These are phyloP conservation scores for Calypte anna DNA, from an alignment of 2,113 vertebrate species.

Conservation along the genomic window DNA sequence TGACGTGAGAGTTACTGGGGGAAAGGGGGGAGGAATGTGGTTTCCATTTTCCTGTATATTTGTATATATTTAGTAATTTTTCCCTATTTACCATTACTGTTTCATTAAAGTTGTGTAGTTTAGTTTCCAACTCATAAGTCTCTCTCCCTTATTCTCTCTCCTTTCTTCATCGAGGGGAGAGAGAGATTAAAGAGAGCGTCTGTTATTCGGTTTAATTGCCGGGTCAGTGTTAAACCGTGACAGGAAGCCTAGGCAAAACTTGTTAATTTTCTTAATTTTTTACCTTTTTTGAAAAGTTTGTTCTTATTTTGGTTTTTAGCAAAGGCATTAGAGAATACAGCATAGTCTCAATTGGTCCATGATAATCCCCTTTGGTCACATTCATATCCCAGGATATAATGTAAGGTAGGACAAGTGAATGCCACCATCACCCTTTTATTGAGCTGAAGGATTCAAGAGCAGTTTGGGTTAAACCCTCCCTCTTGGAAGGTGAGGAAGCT, in stretches of 20 bases:
- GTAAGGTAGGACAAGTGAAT: background rate
- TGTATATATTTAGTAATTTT: too few species aligned
- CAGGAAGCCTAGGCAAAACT: background rate
- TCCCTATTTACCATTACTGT: too few species aligned
- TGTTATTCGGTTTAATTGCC: too few species aligned
- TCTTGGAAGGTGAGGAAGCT: background rate
- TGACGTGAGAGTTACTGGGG: too few species aligned
- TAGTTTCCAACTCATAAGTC: too few species aligned
- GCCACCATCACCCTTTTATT: background rate
- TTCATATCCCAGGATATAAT: background rate
- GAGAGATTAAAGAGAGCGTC: too few species aligned
- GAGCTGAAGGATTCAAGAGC: background rate
- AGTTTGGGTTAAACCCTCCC: background rate
- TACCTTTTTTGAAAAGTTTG: background rate
- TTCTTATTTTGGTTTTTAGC: background rate
- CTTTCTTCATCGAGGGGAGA: too few species aligned
- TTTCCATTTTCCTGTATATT: too few species aligned
- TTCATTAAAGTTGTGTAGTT: too few species aligned
- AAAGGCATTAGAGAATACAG: background rate
- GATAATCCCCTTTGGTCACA: background rate
- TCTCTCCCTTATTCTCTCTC: too few species aligned
- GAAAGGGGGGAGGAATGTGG: too few species aligned
- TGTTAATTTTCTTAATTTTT: background rate
- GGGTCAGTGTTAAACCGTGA: too few species aligned
- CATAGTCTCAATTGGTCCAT: background rate